Conservation (phyloP, 2,113 vertebrate genomes). For the Anolis sagrei region DNA sequence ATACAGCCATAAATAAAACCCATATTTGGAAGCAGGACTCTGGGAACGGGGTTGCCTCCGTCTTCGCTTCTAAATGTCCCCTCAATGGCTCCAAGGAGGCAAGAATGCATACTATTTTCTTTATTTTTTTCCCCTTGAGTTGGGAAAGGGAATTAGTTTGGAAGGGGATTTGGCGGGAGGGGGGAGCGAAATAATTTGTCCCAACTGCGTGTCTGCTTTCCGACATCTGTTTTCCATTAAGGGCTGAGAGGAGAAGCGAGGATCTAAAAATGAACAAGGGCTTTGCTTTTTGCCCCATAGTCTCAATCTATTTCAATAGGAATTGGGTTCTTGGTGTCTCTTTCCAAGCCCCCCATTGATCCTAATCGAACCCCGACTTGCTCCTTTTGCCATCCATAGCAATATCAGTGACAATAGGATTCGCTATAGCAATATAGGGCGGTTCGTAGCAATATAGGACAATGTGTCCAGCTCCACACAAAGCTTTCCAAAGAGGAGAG, state of each 20-base stretch:
- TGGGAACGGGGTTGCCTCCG: not conserved
- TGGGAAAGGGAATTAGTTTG: not conserved
- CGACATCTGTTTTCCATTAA: constrained; percentile 91
- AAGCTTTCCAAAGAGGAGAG: not conserved
- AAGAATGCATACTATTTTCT: constrained; percentile 79
- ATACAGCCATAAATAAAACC: not conserved
- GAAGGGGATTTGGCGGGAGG: not conserved
- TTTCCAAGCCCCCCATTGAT: not conserved
- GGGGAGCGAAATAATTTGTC: constrained; percentile 80
- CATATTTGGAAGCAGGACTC: not conserved
- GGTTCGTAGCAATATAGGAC: not conserved
- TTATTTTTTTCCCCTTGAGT: constrained; percentile 43
- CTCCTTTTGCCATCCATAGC: too few species aligned
- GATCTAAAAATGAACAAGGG: constrained; percentile 76
- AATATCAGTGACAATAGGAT: not conserved
- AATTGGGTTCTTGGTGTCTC: not conserved
- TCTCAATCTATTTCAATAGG: constrained; percentile 12
- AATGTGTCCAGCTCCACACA: too few species aligned
- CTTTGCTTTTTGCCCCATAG: constrained; percentile 74
- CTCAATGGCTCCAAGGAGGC: constrained; percentile 67
- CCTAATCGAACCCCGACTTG: not conserved
- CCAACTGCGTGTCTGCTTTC: constrained; percentile 87
- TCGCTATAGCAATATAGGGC: too few species aligned
- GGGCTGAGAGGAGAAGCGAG: constrained; percentile 76
- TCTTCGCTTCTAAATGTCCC: not conserved